These are phyloP conservation scores for Martes martes DNA, from an alignment of 2,113 vertebrate genomes.

Conservation along the genomic window DNA sequence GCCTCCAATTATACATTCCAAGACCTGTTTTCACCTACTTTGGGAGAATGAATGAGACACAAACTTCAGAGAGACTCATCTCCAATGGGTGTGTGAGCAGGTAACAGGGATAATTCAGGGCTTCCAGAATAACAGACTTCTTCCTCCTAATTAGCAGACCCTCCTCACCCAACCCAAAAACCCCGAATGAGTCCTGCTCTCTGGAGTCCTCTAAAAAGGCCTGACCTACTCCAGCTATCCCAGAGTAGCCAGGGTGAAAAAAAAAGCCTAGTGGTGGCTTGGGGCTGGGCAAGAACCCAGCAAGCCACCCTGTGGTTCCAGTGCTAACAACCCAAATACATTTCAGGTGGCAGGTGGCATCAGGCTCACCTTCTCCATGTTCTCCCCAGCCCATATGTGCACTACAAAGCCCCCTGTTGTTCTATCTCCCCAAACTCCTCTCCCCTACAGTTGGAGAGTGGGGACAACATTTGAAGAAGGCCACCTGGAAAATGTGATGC, in stretches of 20 bases:
- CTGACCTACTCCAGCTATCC: not conserved
- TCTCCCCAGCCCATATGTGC: constrained; percentile 63
- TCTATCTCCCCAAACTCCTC: constrained; percentile 63
- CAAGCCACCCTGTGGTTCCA: not conserved
- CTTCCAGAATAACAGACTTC: not conserved
- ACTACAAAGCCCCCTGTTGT: constrained; percentile 67
- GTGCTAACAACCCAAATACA: not conserved
- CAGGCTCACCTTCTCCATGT: constrained; percentile 57
- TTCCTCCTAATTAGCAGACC: not conserved
- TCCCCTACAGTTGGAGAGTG: constrained; percentile 53
- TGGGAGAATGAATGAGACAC: not conserved
- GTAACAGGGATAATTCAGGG: not conserved
- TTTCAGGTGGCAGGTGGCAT: constrained; percentile 28
- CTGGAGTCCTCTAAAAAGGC: not conserved
- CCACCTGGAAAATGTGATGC: not conserved
- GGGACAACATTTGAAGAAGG: constrained; percentile 21
- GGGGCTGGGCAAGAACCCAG: not conserved
- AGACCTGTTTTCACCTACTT: not conserved
- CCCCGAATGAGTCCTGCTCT: not conserved
- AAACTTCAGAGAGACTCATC: not conserved
- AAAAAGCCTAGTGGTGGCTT: not conserved
- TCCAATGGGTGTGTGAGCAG: not conserved
- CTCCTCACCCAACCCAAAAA: not conserved
- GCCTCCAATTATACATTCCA: not conserved
- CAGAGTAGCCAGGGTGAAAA: not conserved